A percentile compares a stretch with the other conserved stretches of the same genome.
Evolutionary conservation across 2,888 invertebrate species (phyloP).

Genomic region (Eristalinus aeneus): DNA sequence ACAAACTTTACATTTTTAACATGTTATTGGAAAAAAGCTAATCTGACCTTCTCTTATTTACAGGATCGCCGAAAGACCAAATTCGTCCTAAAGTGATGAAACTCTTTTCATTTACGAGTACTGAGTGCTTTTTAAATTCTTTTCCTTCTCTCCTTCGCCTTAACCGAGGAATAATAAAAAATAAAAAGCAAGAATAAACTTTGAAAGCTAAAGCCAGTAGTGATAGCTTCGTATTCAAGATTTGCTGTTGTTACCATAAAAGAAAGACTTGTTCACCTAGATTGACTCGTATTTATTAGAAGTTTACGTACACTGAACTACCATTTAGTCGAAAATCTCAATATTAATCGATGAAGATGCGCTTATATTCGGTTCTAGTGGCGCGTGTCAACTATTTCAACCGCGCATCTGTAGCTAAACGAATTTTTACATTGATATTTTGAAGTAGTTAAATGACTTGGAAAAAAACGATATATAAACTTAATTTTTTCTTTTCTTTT

Average conservation of each 20-base stretch:
- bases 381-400: conserved; percentile 14
- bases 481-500: conserved; percentile 46
- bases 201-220: conserved; percentile 23
- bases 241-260: conserved; percentile 32
- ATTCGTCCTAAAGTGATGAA: conserved; percentile 62
- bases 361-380: conserved; percentile 39
- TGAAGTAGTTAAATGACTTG: conserved; percentile 42
- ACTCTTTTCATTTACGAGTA: conserved; percentile 23
- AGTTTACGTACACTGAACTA: conserved; percentile 18
- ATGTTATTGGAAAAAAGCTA: background rate
- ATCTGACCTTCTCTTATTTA: conserved; percentile 10
- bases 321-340: conserved; percentile 25
- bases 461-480: conserved; percentile 16
- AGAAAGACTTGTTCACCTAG: conserved; percentile 43
- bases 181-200: background rate
- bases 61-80: conserved; percentile 68
- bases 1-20: too few species aligned
- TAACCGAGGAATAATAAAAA: background rate
- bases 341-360: background rate
- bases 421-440: conserved; percentile 60
- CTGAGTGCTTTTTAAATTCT: background rate
- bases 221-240: conserved; percentile 32
- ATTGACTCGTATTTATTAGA: conserved; percentile 54
- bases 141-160: conserved; percentile 14
- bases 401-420: conserved; percentile 33